These are phyloP conservation scores for Morone saxatilis DNA, from an alignment of 2,113 vertebrate genomes.

Conservation along the genomic window DNA sequence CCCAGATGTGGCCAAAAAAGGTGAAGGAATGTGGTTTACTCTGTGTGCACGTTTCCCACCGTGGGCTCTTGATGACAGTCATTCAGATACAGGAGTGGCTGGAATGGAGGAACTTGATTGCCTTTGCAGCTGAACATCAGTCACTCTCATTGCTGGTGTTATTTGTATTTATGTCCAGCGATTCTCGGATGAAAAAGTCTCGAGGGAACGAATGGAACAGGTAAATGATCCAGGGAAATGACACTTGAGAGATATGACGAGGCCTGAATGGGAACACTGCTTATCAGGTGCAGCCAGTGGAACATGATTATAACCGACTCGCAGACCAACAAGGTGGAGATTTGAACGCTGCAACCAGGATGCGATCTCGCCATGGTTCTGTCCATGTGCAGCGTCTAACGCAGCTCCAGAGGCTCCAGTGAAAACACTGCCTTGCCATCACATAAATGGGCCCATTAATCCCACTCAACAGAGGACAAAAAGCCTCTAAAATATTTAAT, in stretches of 20 bases:
- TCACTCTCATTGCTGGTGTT: constrained; percentile 22
- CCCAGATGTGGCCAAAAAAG: constrained; percentile 66
- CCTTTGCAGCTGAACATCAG: constrained; percentile 50
- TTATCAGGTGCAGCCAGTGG: constrained; percentile 56
- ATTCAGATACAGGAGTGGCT: constrained; percentile 55
- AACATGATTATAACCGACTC: constrained; percentile 54
- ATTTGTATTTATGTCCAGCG: constrained; percentile 53
- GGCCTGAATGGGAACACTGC: constrained; percentile 43
- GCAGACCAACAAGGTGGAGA: constrained; percentile 38
- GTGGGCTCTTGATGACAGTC: constrained; percentile 48
- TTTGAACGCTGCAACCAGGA: constrained; percentile 23
- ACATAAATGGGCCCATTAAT: constrained; percentile 67
- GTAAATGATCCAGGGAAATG: constrained; percentile 66
- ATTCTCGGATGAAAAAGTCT: constrained; percentile 43
- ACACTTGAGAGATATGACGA: constrained; percentile 46
- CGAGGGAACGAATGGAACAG: constrained; percentile 22
- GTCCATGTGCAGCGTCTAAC: constrained; percentile 12
- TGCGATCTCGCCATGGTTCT: constrained; percentile 4
- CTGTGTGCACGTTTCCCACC: constrained; percentile 14
- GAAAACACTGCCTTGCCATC: constrained; percentile 35
- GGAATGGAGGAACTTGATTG: constrained; percentile 54
- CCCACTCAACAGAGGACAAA: constrained; percentile 50
- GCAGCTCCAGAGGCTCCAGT: constrained; percentile 21
- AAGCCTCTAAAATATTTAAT: constrained; percentile 57
- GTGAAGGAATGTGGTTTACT: constrained; percentile 58